Base-by-base conservation (phyloP, 2,797 vertebrate genomes). In the Sparus aurata region DNA sequence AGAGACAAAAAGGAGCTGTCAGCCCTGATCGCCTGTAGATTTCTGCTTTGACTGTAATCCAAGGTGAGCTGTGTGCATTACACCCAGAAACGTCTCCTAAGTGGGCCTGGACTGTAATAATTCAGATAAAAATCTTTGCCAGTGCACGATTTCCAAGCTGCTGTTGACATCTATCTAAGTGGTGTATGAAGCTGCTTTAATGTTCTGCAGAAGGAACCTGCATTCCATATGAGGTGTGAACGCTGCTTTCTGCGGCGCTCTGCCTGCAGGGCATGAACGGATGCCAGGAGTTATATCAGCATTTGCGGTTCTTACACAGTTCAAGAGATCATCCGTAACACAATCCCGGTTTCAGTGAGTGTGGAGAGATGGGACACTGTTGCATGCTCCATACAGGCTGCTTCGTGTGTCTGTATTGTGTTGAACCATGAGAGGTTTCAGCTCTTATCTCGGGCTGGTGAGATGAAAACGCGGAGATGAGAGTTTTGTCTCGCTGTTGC, bases 91-190 rank as follows among this genome's bases (percentile, higher is more conserved):
- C 18, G 57, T 67, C 20, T 74, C 25, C 70, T 64, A 71, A 87
- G 54, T 83, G 58, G 84, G 59, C 64, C 72, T 82, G 65, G 79
- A 87, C 67, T 69, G 54, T 73, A 75, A 79, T 81, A 62, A 82
- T 71, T 80, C 7, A 12, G 84, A 86, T 87, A 77, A 45, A 75
- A 80, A 91, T 90, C 89, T 87, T 75, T 8, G 62, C 20, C 67
- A 79, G 81, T 47, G 62, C 80, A 47, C 54, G 60, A 87, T 64
- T 64, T 79, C 73, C 65, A 67, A 65, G 80, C 74, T 0, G 72
- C 86, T 52, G 86, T 77, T 90, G 90, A 93, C 91, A 84, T 85
- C 79, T 62, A 80, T 86, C 62, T 83, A 84, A 91, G 87, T 80
- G 75, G 85, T 69, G 87, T 86, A 84, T 89, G 83, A 88, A 86